Evolutionary conservation across 53 echinoderm and acorn worm species (phyloP).

Genomic region (Crossaster papposus): DNA sequence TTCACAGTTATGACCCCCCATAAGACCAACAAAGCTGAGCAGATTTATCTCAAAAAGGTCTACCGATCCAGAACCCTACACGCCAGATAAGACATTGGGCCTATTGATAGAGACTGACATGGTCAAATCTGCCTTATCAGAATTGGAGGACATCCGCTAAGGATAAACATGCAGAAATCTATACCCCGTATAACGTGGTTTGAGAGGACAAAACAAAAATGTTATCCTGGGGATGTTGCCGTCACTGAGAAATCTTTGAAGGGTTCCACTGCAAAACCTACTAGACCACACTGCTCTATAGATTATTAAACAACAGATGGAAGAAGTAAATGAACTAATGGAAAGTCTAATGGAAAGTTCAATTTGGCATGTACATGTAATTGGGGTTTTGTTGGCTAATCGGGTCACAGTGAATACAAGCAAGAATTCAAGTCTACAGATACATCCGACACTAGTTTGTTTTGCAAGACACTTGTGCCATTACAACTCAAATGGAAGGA

Average conservation of each 20-base stretch:
- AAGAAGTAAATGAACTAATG: conserved; percentile 1
- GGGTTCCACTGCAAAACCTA: not conserved
- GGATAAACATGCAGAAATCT: not conserved
- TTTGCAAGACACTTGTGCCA: too few relatives aligned
- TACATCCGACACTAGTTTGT: conserved; percentile 46
- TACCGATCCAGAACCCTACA: not conserved
- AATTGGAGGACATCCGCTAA: not conserved
- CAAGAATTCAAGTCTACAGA: conserved; percentile 40
- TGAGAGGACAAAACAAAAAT: conserved; percentile 10
- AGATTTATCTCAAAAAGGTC: not conserved
- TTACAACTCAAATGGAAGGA: conserved; percentile 63
- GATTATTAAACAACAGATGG: conserved; percentile 5
- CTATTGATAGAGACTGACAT: too few relatives aligned
- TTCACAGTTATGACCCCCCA: too few relatives aligned
- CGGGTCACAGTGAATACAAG: conserved; percentile 65
- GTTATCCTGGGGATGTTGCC: not conserved
- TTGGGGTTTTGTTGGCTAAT: too few relatives aligned
- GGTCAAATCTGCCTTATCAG: not conserved
- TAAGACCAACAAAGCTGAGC: conserved; percentile 30
- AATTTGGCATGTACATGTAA: conserved; percentile 19
- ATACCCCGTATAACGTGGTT: conserved; percentile 10
- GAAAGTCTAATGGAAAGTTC: not conserved
- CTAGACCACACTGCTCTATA: conserved; percentile 23
- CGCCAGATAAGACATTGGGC: conserved; percentile 16
- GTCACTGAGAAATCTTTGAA: not conserved